Percentiles rank a stretch among this genome's conserved stretches.
phyloP scores from a whole-genome alignment of 2,113 vertebrate genomes.

The Myrmophylax atrothorax region DNA sequence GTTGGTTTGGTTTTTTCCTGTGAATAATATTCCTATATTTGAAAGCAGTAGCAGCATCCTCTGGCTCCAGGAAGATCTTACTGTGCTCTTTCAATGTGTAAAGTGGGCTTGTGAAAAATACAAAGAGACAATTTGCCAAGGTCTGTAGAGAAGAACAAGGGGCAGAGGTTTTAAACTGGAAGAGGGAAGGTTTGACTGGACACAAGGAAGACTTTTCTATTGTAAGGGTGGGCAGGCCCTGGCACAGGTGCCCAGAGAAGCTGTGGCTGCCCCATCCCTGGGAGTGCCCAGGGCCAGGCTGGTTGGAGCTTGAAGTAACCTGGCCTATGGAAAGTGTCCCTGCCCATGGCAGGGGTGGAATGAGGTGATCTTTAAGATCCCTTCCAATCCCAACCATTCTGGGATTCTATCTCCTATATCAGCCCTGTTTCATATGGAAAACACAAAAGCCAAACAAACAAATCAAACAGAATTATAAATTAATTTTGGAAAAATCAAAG shows the following conservation, averaged over 20 bases:
- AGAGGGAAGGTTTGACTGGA: not conserved
- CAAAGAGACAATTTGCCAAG: not conserved
- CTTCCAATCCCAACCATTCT: not conserved
- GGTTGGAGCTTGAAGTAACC: fast-evolving
- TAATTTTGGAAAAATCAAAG: not conserved
- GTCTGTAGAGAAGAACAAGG: not conserved
- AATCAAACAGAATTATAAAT: not conserved
- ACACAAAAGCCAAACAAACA: not conserved
- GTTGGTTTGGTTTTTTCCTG: not conserved
- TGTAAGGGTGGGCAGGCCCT: fast-evolving
- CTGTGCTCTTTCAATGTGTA: not conserved
- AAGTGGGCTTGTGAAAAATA: not conserved
- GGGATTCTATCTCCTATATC: not conserved
- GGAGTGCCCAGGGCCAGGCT: fast-evolving
- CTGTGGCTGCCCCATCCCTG: not conserved
- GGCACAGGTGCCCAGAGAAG: not conserved
- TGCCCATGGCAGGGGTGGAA: fast-evolving
- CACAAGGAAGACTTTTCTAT: fast-evolving
- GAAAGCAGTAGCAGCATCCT: not conserved
- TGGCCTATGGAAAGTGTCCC: fast-evolving
- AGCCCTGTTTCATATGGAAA: not conserved
- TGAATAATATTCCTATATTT: not conserved
- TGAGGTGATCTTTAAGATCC: not conserved
- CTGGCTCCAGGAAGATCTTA: not conserved
- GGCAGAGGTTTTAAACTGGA: not conserved